Evolutionary conservation across 2,888 invertebrate species (phyloP).

Genomic region (Philereme vetulata): DNA sequence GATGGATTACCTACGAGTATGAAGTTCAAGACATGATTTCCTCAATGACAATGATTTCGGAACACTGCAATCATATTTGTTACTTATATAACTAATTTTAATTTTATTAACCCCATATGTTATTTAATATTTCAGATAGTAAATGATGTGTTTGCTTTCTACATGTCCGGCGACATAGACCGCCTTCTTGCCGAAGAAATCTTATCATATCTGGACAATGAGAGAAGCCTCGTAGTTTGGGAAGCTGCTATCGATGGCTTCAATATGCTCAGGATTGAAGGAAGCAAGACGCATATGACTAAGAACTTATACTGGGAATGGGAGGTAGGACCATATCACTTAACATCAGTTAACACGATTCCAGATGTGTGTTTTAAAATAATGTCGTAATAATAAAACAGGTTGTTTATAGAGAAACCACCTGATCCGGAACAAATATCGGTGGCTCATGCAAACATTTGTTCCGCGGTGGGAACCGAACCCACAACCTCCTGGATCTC

Average conservation of each 20-base stretch:
- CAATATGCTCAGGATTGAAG: conserved; percentile 58
- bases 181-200: conserved; percentile 58
- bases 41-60: no score
- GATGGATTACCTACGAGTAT: no score
- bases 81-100: no score
- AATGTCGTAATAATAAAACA: no score
- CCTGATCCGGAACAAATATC: no score
- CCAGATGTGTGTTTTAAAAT: not conserved
- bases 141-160: conserved; percentile 72
- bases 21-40: no score
- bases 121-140: conserved; percentile 61
- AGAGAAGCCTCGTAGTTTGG: conserved; percentile 66
- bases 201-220: conserved; percentile 62
- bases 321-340: conserved; percentile 54
- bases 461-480: no score
- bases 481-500: no score
- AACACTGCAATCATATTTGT: no score
- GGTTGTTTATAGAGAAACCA: not conserved
- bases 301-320: conserved; percentile 64
- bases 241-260: conserved; percentile 63
- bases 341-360: no score
- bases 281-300: conserved; percentile 58
- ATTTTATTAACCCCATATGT: not conserved
- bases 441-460: no score
- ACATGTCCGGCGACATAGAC: conserved; percentile 62